Base-by-base conservation (phyloP, 2,113 vertebrate species). In the Petromus typicus region DNA sequence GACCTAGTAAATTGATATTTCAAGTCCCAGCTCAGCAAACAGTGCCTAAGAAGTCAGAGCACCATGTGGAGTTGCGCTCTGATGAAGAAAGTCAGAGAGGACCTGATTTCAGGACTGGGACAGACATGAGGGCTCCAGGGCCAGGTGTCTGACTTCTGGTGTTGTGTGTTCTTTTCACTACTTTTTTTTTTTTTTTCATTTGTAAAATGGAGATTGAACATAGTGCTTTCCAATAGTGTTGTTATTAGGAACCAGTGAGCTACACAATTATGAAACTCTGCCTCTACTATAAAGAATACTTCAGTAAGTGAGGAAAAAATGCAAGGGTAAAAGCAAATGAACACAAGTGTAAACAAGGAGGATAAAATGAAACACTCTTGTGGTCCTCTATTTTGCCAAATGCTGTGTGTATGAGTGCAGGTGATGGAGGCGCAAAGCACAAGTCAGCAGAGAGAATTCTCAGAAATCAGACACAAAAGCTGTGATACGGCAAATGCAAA, bases 401-500 rank as follows among this genome's bases (percentile, higher is more conserved):
- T 4, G 13, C 9, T 67, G 23, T 59, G 1, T 13, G 12, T 57
- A 17, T 20, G 40, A 43, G 43, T 54, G 8, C 69, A 22, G 56
- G 13, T 37, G 4, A 4, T 4, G 86, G 48, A 20, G 4, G 23
- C 23, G 2, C 37, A 6, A 3, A 4, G 6, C 61, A 12, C 17
- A 57, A 92, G 27, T 43, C 32, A 93, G 14, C 43, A 64, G 91
- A 51, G 5, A 61, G 7, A 71, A 56, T 3, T 61, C 6, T 86
- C 27, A 67, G 59, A 86, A 81, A 66, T n/a, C 30, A 64, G 8
- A 7, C 57, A 51, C 25, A 67, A 54, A 90, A 67, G 32, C 30
- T 57, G 43, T 23, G 69, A 48, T 0, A 89, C 14, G 67, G 86
- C 8, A 91, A 82, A 91, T 92, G n/a, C n/a, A 81, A 91, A 92